Evolutionary conservation across 2,888 invertebrate genomes (phyloP), one percentile per base, ranked within the genome.

Genomic region (Mechanitis messenoides): DNA sequence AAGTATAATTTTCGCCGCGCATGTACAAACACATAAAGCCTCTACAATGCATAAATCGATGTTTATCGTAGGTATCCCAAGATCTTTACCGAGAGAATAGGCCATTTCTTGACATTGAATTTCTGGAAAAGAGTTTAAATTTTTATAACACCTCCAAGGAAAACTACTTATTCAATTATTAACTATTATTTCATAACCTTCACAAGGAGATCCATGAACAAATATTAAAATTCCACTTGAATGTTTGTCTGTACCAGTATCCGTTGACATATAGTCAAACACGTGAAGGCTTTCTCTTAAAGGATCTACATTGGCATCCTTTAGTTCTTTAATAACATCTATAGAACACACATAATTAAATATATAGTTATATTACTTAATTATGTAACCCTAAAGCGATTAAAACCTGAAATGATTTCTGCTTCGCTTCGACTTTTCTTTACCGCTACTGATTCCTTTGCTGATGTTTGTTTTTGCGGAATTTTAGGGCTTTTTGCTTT

Each of bases 11-110:
- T 78, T 84, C 0, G 87, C 82, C 2, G 76, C 60, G 65, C 78
- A 77, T 1, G 75, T 66, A 59, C 79, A 74, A 0, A 72, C 62
- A 67, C 82, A 81, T 47, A 91, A 74, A 42, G 89, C 87, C 73
- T 91, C 88, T 61, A 86, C 88, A 71, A 87, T 89, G 75, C 87
- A 83, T 42, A 78, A 72, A 75, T 92, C 93, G 61, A 91, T 83
- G 75, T 84, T 91, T 64, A 90, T 71, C 4, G 87, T 85, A 1
- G 91, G 91, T 62, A 92, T 67, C 3, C 74, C 68, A 3, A 92
- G 74, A 4, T 66, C 71, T 73, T 84, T 90, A 3, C 91, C 91
- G 28, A 87, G 62, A 2, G 81, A 71, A 67, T 84, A 85, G 3
- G 87, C 87, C 59, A 87, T 78, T 78, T 89, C 89, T 75, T 83